Percentiles rank a stretch among this genome's conserved stretches.
Evolutionary conservation across 1,140 invertebrate genomes (phyloP).

Genomic region (Drosophila obscura): DNA sequence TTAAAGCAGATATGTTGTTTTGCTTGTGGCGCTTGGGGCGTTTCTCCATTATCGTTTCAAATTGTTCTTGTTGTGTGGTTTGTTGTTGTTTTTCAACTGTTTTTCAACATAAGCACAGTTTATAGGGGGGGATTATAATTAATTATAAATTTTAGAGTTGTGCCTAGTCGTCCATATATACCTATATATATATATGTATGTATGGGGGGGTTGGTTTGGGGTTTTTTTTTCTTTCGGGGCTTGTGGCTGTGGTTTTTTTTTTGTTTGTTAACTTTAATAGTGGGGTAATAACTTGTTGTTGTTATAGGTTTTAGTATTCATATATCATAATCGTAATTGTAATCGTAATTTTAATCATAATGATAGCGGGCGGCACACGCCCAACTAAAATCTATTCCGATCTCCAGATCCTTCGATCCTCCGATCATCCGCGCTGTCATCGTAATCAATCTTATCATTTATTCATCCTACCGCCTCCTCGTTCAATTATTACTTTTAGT

Average conservation of each 20-base stretch:
- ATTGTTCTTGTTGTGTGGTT: conserved; percentile 45
- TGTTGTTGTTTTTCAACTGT: conserved; percentile 26
- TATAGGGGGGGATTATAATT: conserved; percentile 59
- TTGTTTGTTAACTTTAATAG: conserved; percentile 78
- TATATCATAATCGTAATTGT: conserved; percentile 63
- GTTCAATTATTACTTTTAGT: conserved; percentile 63
- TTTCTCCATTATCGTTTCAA: conserved; percentile 30
- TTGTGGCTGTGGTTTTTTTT: conserved; percentile 36
- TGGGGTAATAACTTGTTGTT: conserved; percentile 72
- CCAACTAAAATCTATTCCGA: conserved; percentile 65
- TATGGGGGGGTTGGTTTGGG: conserved; percentile 18
- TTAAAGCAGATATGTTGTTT: conserved; percentile 80
- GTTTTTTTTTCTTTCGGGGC: too few species aligned
- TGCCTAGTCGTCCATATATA: conserved; percentile 67
- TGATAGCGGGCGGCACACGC: conserved; percentile 47
- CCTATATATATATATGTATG: conserved; percentile 43
- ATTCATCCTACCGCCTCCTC: conserved; percentile 9
- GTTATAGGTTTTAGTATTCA: conserved; percentile 59
- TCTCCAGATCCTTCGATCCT: conserved; percentile 2
- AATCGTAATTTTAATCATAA: conserved; percentile 65
- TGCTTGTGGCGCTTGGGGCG: conserved; percentile 78
- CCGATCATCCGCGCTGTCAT: too few species aligned
- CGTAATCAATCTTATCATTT: conserved; percentile 31
- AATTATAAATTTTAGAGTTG: conserved; percentile 72
- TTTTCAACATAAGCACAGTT: conserved; percentile 78